phyloP scores from a whole-genome alignment of 2,113 vertebrate species.

The Gavialis gangeticus region DNA sequence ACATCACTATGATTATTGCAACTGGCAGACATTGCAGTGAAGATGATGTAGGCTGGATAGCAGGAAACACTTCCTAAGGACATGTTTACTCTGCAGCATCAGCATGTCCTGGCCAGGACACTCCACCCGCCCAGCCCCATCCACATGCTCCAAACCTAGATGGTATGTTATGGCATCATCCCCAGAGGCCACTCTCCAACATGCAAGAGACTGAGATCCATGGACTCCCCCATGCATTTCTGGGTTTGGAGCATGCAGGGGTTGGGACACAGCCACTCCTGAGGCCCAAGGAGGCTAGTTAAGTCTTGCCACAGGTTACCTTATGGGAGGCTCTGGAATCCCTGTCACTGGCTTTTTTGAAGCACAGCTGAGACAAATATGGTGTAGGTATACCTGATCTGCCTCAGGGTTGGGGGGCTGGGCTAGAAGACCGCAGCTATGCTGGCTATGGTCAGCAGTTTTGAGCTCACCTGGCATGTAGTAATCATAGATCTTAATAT shows the following conservation, averaged over 20 bases:
- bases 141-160: no score
- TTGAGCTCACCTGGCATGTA: slow-evolving; percentile 84
- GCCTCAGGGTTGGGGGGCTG: not conserved
- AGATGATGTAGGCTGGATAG: no score
- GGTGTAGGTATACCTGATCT: not conserved
- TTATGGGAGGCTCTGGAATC: no score
- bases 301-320: no score
- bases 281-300: not conserved
- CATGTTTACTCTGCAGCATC: no score
- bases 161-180: no score
- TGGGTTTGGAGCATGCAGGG: not conserved
- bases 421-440: not conserved
- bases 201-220: not conserved
- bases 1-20: no score
- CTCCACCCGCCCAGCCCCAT: no score
- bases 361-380: not conserved
- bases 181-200: not conserved
- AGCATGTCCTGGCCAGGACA: no score
- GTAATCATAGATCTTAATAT: slow-evolving; percentile 86
- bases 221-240: not conserved
- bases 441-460: not conserved
- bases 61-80: no score
- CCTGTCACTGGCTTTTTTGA: not conserved
- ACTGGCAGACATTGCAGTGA: no score
- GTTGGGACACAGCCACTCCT: not conserved